phyloP scores from a whole-genome alignment of 2,888 invertebrate genomes.

The Beris chalybata region DNA sequence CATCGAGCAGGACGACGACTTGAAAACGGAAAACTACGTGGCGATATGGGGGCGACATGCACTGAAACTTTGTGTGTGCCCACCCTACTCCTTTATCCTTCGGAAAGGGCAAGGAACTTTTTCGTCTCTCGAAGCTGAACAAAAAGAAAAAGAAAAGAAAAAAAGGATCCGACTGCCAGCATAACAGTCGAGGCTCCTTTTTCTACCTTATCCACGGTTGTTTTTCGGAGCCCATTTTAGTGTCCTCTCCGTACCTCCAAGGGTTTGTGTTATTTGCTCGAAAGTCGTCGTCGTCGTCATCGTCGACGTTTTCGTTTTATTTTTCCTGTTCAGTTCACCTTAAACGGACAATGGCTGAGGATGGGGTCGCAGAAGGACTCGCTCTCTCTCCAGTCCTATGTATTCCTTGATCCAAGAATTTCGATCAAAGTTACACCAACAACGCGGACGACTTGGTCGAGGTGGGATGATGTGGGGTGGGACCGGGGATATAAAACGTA shows the following conservation, averaged over 20 bases:
- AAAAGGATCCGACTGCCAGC: slow-evolving; percentile 12
- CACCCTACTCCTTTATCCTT: no score
- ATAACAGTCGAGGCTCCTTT: slow-evolving; percentile 7
- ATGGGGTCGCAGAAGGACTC: background rate
- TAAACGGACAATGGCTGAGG: slow-evolving; percentile 24
- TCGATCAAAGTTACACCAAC: background rate
- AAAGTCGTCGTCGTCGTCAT: slow-evolving; percentile 17
- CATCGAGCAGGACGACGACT: slow-evolving; percentile 29
- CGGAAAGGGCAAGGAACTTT: slow-evolving; percentile 29
- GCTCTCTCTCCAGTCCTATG: background rate
- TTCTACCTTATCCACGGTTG: slow-evolving; percentile 17
- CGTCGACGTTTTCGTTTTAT: slow-evolving; percentile 14
- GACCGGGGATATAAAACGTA: slow-evolving; percentile 6
- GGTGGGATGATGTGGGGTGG: background rate
- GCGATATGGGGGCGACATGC: background rate
- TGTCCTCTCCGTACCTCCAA: slow-evolving; percentile 26
- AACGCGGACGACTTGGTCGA: background rate
- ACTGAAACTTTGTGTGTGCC: no score
- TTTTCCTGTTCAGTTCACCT: slow-evolving; percentile 10
- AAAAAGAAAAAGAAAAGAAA: slow-evolving; percentile 4
- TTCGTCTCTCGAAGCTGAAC: slow-evolving; percentile 28
- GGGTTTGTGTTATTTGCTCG: slow-evolving; percentile 22
- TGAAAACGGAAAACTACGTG: slow-evolving; percentile 23
- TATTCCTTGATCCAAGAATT: background rate
- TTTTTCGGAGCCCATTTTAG: slow-evolving; percentile 27